A percentile compares a stretch with the other conserved stretches of the same genome.
phyloP scores from a whole-genome alignment of 2,888 invertebrate genomes.

The Pristionchus exspectatus region DNA sequence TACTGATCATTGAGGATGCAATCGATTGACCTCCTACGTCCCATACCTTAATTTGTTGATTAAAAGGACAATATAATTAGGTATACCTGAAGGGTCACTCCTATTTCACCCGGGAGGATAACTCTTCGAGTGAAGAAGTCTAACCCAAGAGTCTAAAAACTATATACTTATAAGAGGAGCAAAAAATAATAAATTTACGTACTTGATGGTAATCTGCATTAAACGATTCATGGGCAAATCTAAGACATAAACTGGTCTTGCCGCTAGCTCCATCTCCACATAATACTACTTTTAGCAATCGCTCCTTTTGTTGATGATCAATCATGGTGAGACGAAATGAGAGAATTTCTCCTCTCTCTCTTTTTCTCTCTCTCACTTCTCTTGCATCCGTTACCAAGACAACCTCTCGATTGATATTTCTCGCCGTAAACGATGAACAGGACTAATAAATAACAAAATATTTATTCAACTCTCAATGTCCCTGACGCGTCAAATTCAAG shows the following conservation, averaged over 20 bases:
- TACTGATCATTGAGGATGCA: slow-evolving; percentile 87
- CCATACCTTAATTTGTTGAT: slow-evolving; percentile 83
- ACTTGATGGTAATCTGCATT: slow-evolving; percentile 81
- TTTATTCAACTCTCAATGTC: slow-evolving; percentile 50
- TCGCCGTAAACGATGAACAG: neutral
- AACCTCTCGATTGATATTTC: neutral
- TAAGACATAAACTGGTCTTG: slow-evolving; percentile 82
- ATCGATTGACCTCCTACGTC: slow-evolving; percentile 90
- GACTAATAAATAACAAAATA: slow-evolving; percentile 16
- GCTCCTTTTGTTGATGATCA: slow-evolving; percentile 6
- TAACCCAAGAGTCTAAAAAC: slow-evolving; percentile 84
- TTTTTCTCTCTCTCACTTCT: neutral
- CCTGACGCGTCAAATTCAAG: slow-evolving; percentile 49
- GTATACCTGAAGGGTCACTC: slow-evolving; percentile 73
- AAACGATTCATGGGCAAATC: slow-evolving; percentile 86
- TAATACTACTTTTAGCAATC: slow-evolving; percentile 79
- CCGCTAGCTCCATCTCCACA: slow-evolving; percentile 89
- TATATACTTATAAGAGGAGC: neutral
- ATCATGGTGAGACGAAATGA: neutral
- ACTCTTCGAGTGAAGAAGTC: slow-evolving; percentile 87
- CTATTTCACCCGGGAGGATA: slow-evolving; percentile 82
- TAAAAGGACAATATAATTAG: neutral
- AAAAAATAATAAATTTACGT: too few species aligned
- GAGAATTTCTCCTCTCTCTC: neutral
- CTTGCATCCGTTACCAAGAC: neutral